Evolutionary conservation across 2,113 vertebrate genomes (phyloP).

Genomic region (Oxyruncus cristatus): DNA sequence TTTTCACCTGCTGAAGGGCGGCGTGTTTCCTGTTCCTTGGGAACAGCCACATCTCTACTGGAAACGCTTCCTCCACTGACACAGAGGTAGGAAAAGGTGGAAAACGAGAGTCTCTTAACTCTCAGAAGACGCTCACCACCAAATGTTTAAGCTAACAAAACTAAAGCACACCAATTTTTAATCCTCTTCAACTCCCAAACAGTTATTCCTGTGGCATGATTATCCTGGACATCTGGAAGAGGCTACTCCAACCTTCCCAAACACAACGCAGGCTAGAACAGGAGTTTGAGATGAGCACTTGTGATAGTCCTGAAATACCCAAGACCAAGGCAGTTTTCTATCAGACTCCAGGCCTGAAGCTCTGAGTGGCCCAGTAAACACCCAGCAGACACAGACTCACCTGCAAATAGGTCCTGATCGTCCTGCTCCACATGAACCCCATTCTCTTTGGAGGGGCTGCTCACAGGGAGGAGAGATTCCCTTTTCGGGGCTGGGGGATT

Average conservation of each 20-base stretch:
- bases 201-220: neutral
- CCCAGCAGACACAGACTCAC: constrained; percentile 57
- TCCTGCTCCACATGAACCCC: constrained; percentile 85
- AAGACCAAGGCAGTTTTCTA: no score
- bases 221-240: neutral
- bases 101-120: neutral
- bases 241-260: fast-evolving
- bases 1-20: neutral
- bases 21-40: neutral
- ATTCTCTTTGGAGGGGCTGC: constrained; percentile 79
- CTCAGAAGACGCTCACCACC: neutral
- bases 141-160: neutral
- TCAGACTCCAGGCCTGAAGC: neutral
- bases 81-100: neutral
- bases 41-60: fast-evolving
- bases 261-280: neutral
- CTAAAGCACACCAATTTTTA: neutral
- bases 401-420: constrained; percentile 89
- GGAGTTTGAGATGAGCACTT: neutral
- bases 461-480: constrained; percentile 46
- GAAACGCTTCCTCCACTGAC: neutral
- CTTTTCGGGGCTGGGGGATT: constrained; percentile 42
- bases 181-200: neutral
- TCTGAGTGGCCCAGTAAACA: neutral
- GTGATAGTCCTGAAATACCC: neutral